phyloP scores from a whole-genome alignment of 2,797 vertebrate species.

The Meriones psammophilus region DNA sequence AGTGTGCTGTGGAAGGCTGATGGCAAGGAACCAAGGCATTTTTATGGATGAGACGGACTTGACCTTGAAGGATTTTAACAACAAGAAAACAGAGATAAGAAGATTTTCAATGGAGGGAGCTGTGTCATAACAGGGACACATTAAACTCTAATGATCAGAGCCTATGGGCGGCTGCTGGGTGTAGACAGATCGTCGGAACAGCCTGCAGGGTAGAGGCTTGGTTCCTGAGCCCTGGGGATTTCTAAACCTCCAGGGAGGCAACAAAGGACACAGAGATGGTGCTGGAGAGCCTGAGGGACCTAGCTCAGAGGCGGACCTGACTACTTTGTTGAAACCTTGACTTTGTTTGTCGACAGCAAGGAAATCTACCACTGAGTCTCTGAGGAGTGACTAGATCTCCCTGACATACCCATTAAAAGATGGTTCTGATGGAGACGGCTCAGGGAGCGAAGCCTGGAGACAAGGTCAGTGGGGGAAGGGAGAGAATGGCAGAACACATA shows the following conservation, averaged over 20 bases:
- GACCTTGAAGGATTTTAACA: slow-evolving; percentile 57
- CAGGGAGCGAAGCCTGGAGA: neutral
- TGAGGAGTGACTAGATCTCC: slow-evolving; percentile 1
- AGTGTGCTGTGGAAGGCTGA: too few species aligned
- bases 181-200: neutral
- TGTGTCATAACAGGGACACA: neutral
- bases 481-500: neutral
- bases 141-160: neutral
- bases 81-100: neutral
- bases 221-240: neutral
- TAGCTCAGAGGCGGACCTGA: neutral
- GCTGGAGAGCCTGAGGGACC: neutral
- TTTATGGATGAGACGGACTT: slow-evolving; percentile 13
- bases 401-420: slow-evolving; percentile 30
- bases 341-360: neutral
- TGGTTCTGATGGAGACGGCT: neutral
- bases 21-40: neutral
- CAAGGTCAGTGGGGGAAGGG: neutral
- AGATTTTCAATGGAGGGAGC: slow-evolving; percentile 17
- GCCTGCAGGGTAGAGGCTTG: neutral
- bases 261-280: neutral
- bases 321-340: neutral
- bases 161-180: neutral
- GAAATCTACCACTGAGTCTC: neutral
- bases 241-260: neutral